Evolutionary conservation across 1,140 invertebrate species (phyloP).

Genomic region (Halictus rubicundus): DNA sequence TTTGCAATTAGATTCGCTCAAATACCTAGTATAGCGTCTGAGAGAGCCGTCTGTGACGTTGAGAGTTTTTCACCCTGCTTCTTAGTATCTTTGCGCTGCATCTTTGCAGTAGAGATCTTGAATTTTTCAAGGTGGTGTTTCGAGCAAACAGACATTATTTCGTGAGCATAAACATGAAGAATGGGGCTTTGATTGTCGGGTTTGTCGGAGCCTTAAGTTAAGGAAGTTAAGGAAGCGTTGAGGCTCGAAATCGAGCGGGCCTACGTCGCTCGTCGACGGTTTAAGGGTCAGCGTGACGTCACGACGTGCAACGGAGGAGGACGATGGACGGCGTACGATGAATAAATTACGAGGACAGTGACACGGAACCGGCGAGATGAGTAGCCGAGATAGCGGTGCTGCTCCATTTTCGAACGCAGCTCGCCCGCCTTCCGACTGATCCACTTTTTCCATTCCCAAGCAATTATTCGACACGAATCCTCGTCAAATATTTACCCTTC

Average conservation of each 20-base stretch:
- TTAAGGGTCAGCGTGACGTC: conserved; percentile 48
- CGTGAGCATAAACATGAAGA: no score
- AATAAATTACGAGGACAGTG: conserved; percentile 56
- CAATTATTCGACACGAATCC: conserved; percentile 13
- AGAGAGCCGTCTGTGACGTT: no score
- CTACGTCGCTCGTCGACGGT: conserved; percentile 1
- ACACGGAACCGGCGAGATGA: conserved; percentile 49
- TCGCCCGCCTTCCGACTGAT: conserved; percentile 10
- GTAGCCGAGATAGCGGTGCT: conserved; percentile 31
- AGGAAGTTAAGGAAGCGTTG: conserved; percentile 40
- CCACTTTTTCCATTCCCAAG: conserved; percentile 16
- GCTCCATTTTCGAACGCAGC: conserved; percentile 44
- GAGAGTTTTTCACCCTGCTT: no score
- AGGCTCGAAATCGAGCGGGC: conserved; percentile 14
- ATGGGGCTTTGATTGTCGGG: no score
- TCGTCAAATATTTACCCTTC: conserved; percentile 3
- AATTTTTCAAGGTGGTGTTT: no score
- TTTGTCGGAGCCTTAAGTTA: no score
- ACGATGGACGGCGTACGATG: conserved; percentile 46
- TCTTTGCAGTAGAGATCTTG: no score
- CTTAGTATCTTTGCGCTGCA: no score
- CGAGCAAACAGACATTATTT: no score
- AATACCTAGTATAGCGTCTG: no score
- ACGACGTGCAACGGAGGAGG: conserved; percentile 34
- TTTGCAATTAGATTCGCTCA: no score